These are phyloP conservation scores for Hypena proboscidalis DNA, from an alignment of 2,888 invertebrate genomes.

Conservation along the genomic window DNA sequence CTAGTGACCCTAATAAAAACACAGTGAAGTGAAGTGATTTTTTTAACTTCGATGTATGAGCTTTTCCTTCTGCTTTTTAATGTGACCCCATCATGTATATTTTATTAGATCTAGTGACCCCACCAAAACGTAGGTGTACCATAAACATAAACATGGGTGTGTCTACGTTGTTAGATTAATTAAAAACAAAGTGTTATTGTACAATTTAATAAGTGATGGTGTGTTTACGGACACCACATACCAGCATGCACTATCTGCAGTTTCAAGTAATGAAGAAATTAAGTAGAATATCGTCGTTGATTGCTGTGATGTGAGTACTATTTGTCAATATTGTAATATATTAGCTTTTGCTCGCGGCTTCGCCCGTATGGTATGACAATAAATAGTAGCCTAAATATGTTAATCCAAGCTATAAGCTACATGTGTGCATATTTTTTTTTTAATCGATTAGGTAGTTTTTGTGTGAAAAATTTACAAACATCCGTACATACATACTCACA, in stretches of 20 bases:
- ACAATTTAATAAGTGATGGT: conserved; percentile 12
- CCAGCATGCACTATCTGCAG: conserved; percentile 4
- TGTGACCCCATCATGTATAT: no score
- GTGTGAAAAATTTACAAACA: no score
- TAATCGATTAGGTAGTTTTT: no score
- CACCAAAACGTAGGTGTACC: background rate
- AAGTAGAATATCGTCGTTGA: conserved; percentile 21
- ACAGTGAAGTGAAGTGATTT: background rate
- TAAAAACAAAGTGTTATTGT: background rate
- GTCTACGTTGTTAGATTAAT: background rate
- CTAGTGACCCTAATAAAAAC: conserved; percentile 2
- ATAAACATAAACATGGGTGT: background rate
- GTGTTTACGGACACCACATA: conserved; percentile 7
- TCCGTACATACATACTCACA: no score
- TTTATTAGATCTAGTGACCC: conserved; percentile 3
- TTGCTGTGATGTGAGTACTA: conserved; percentile 17
- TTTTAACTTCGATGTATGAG: no score
- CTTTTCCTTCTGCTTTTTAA: no score
- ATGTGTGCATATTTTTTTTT: no score
- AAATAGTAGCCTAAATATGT: no score
- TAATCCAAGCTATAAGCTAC: no score
- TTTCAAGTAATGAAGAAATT: conserved; percentile 24
- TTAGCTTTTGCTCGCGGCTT: no score
- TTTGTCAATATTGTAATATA: no score
- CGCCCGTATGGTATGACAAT: no score